Base-by-base conservation (phyloP, 2,797 vertebrate genomes). In the Trachops cirrhosus region DNA sequence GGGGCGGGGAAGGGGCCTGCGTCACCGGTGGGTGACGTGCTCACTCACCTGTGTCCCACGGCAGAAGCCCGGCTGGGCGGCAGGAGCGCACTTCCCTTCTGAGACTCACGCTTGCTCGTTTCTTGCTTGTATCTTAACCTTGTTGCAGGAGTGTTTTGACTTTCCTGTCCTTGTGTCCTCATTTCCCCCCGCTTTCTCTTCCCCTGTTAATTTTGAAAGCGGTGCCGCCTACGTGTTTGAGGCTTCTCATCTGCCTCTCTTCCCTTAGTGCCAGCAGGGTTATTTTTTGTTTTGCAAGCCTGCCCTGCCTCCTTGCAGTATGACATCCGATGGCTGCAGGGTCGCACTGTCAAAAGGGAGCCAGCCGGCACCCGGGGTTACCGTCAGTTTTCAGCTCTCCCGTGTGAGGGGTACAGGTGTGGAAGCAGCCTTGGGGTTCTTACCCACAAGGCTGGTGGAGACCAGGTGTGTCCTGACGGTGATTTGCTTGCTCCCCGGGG, bases 231-330 rank as follows among this genome's bases (percentile, higher is more conserved):
- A 1, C 46, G 0, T 95, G 79, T 96, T 91, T 94, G 84, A 91
- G 90, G 50, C 68, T 93, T 92, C 89, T 96, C 57, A 95, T 67
- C 84, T 95, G 86, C 86, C 94, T 92, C 79, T 96, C 89, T 96
- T 78, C 82, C 83, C 86, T 95, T 15, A 94, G 94, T 94, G 75
- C 95, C 91, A 87, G 87, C 90, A 94, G 79, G 88, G 95, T 96
- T 93, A 78, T 90, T 94, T 93, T 97, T 94, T 90, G 90, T 95
- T 95, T 97, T 95, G 82, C 82, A 84, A 94, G 86, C 86, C 88
- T 89, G 88, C 88, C 86, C 92, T 93, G 89, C 92, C 83, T 93
- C 78, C 86, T 96, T 91, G 71, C 73, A 85, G 62, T 92, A 46
- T 92, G 96, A 91, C 86, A 80, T 68, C 57, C 62, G 91, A 93